A percentile compares a stretch with the other conserved stretches of the same genome.
Evolutionary conservation across 1,140 invertebrate species (phyloP).

Genomic region (Euglossa dilemma): DNA sequence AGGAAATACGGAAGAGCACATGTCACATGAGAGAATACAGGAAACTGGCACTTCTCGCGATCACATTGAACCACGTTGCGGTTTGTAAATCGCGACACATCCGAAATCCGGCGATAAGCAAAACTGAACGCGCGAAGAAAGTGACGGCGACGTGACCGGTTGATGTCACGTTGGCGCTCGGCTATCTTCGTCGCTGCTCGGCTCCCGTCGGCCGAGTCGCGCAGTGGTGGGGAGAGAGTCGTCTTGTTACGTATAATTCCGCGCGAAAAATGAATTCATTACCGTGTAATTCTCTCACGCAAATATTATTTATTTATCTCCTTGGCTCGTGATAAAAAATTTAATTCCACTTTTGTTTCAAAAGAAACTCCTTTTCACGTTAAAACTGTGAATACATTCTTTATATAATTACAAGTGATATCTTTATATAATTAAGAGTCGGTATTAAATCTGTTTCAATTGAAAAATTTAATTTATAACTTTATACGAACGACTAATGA

Average conservation of each 20-base stretch:
- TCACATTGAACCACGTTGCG: neutral
- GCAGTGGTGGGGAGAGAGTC: neutral
- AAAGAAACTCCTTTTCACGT: too few species aligned
- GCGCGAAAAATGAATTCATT: neutral
- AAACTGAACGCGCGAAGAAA: conserved; percentile 34
- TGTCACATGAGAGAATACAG: neutral
- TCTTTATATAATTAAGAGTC: too few species aligned
- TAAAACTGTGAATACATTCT: too few species aligned
- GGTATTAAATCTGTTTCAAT: too few species aligned
- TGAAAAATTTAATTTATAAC: too few species aligned
- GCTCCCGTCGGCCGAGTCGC: neutral
- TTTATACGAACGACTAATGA: too few species aligned
- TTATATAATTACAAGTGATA: too few species aligned
- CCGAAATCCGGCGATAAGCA: conserved; percentile 17
- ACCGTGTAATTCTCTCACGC: too few species aligned
- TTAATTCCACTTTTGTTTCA: too few species aligned
- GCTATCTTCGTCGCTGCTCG: conserved; percentile 30
- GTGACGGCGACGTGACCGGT: conserved; percentile 17
- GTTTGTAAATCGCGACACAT: neutral
- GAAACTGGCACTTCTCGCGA: too few species aligned
- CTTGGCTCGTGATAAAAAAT: too few species aligned
- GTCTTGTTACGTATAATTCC: neutral
- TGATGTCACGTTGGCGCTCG: conserved; percentile 43
- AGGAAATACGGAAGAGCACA: neutral
- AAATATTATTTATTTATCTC: too few species aligned